Conservation (phyloP, 2,888 invertebrate species). For the Phengaris arion region DNA sequence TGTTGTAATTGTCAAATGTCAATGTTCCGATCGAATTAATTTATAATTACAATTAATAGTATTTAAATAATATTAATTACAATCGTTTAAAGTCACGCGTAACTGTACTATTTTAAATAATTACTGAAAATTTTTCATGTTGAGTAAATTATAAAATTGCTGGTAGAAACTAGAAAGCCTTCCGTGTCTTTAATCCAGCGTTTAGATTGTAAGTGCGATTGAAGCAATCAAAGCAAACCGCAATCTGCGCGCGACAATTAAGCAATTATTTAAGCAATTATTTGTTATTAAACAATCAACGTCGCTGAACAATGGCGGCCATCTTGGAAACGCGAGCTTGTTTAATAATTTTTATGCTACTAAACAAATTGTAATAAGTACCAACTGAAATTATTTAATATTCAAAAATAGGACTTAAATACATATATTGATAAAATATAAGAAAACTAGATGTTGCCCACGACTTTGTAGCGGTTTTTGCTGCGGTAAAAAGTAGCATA, state of each 20-base stretch:
- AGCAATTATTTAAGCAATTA: slow-evolving; percentile 37
- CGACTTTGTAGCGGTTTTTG: no score
- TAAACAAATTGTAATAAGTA: background rate
- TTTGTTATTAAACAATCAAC: slow-evolving; percentile 40
- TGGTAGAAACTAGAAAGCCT: slow-evolving; percentile 14
- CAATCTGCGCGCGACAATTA: slow-evolving; percentile 37
- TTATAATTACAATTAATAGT: no score
- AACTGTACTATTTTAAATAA: background rate
- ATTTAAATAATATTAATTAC: no score
- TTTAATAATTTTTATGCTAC: background rate
- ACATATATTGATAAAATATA: no score
- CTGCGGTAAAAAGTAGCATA: no score
- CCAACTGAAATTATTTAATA: background rate
- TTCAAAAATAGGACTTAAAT: no score
- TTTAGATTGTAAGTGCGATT: slow-evolving; percentile 36
- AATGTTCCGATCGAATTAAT: no score
- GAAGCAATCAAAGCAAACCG: slow-evolving; percentile 40
- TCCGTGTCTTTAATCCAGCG: slow-evolving; percentile 24
- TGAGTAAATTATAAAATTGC: slow-evolving; percentile 13
- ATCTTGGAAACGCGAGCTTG: slow-evolving; percentile 9
- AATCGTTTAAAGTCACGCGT: no score
- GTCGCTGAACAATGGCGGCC: slow-evolving; percentile 30
- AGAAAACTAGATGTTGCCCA: background rate
- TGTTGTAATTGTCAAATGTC: no score
- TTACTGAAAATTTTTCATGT: slow-evolving; percentile 28